Base-by-base conservation (phyloP, 2,113 vertebrate species). In the Stigmatopora nigra region DNA sequence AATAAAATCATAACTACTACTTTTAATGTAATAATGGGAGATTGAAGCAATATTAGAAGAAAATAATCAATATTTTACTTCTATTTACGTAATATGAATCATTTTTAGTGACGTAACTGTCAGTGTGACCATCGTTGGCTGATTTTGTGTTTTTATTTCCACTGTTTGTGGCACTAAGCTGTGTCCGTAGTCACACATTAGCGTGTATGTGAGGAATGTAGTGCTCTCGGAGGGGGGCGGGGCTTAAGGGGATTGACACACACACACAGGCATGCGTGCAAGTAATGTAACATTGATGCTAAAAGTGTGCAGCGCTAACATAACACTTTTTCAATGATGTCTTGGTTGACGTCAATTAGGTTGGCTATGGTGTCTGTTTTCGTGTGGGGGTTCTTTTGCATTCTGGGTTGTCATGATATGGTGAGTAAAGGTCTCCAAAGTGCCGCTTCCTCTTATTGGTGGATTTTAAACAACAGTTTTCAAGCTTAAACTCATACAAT, bases 141-240 rank as follows among this genome's bases (percentile, higher is more conserved):
- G 76, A 74, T 75, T 85, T 82, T 17, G 68, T 82, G 79, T 31
- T 31, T 75, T 81, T 80, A 77, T 63, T 69, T 45, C 82, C 67
- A 79, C 74, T 66, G 70, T 76, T 77, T 81, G 76, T 83, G 79
- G 76, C 82, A 84, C 80, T 82, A 79, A 82, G 82, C 81, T 68
- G 70, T 76, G 79, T 87, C 77, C 78, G 77, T 81, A 84, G 82
- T 88, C 84, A 79, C 82, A 85, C 81, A 81, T 86, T 80, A 73
- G 64, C 78, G 82, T 68, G 73, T 68, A 61, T 75, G 72, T 73
- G 70, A 82, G 78, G 76, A 81, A 76, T 81, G 72, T 59, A 41
- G 63, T 46, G 76, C 76, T 77, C n/a, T 17, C n/a, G 72, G 61
- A 56, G 25, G 57, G 10, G 19, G 20, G 35, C 35, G 62, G 62